These are phyloP conservation scores for Glyptemys insculpta DNA, from an alignment of 2,797 vertebrate species.

Conservation along the genomic window DNA sequence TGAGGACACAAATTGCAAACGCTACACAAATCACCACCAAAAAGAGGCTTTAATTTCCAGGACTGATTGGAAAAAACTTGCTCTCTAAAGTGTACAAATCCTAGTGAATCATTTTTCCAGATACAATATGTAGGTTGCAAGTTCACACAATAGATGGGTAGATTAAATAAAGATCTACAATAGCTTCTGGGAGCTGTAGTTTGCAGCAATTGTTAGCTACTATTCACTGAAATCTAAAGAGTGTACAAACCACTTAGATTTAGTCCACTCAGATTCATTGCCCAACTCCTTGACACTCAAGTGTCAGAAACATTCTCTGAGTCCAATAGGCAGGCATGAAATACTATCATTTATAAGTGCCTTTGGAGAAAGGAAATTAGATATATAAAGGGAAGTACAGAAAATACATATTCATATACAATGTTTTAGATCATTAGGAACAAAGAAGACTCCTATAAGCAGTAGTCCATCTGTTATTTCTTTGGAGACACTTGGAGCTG, in stretches of 20 bases:
- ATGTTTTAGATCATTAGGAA: neutral
- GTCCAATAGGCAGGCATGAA: neutral
- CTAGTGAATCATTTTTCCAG: constrained; percentile 27
- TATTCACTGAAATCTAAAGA: constrained; percentile 21
- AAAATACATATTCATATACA: neutral
- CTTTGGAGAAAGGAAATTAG: constrained; percentile 1
- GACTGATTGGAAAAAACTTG: neutral
- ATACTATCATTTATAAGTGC: neutral
- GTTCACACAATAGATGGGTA: constrained; percentile 4
- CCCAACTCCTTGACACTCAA: neutral
- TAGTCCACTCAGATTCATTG: constrained; percentile 34
- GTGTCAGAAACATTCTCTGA: constrained; percentile 9
- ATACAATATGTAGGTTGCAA: constrained; percentile 14
- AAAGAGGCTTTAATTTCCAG: constrained; percentile 54
- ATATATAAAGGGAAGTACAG: neutral
- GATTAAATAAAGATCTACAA: constrained; percentile 66
- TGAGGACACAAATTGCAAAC: constrained; percentile 44
- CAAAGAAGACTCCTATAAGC: neutral
- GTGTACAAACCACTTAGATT: constrained; percentile 13
- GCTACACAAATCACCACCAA: constrained; percentile 43
- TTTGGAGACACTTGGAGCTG: neutral
- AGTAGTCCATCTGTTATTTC: neutral
- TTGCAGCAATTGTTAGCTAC: constrained; percentile 32
- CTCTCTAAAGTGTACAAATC: neutral
- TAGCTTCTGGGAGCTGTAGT: constrained; percentile 29